These are phyloP conservation scores for Eucidaris tribuloides DNA, from an alignment of 35 echinoderm and acorn worm species.

Conservation along the genomic window DNA sequence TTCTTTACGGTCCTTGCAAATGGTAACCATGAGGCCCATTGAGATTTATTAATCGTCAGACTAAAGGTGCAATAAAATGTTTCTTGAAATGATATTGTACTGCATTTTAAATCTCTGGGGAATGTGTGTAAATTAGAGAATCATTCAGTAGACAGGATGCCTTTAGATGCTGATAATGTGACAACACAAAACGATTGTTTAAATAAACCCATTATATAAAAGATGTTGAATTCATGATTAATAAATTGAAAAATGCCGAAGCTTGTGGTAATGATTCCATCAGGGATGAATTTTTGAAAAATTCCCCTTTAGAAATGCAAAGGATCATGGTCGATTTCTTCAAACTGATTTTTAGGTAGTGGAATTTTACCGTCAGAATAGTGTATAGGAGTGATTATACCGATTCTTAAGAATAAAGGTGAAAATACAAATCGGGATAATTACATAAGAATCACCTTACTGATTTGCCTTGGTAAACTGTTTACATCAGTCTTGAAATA, in stretches of 20 bases:
- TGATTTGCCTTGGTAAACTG: too few relatives aligned
- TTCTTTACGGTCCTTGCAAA: too few relatives aligned
- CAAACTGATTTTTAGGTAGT: background rate
- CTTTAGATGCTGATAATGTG: background rate
- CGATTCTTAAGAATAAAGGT: conserved; percentile 1
- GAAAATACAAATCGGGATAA: conserved; percentile 3
- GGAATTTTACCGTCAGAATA: background rate
- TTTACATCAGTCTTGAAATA: too few relatives aligned
- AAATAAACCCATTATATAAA: background rate
- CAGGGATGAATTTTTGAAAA: conserved; percentile 5
- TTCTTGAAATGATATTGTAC: too few relatives aligned
- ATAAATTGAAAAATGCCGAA: background rate
- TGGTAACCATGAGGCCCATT: too few relatives aligned
- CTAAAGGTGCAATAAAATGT: too few relatives aligned
- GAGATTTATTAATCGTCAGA: too few relatives aligned
- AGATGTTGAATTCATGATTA: background rate
- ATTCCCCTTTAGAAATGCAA: background rate
- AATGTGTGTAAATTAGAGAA: too few relatives aligned
- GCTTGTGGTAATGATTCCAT: background rate
- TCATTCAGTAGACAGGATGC: too few relatives aligned
- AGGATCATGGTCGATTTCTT: background rate
- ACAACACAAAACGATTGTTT: background rate
- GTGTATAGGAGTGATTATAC: conserved; percentile 8
- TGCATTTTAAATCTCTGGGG: too few relatives aligned
- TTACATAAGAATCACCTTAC: background rate